Evolutionary conservation across 2,888 invertebrate genomes (phyloP).

Genomic region (Dasypolia templi): DNA sequence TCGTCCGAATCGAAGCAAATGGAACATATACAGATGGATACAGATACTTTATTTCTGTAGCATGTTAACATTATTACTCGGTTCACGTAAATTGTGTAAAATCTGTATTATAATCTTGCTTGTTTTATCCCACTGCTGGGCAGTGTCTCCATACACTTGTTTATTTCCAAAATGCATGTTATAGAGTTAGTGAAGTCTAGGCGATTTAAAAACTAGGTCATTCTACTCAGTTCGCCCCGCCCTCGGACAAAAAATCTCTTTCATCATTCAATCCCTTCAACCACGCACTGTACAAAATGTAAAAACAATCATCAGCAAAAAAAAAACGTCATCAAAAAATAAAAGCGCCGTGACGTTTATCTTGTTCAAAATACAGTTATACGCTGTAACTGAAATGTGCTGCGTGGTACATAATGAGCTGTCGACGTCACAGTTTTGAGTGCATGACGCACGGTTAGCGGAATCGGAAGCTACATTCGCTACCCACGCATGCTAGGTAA

Average conservation of each 20-base stretch:
- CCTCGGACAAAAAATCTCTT: neutral
- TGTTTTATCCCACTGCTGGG: neutral
- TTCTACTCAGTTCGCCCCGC: neutral
- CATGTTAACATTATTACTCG: neutral
- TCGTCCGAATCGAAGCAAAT: conserved; percentile 15
- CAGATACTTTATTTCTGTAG: conserved; percentile 5
- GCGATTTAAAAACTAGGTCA: neutral
- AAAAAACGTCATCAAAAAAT: conserved; percentile 17
- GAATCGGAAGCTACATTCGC: conserved; percentile 77
- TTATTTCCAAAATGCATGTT: neutral
- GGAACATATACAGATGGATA: conserved; percentile 18
- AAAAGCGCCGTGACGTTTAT: conserved; percentile 45
- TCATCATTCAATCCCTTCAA: neutral
- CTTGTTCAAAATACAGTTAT: conserved; percentile 43
- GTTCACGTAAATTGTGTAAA: neutral
- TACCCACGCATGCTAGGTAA: conserved; percentile 74
- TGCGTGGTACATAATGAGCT: conserved; percentile 64
- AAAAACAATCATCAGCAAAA: conserved; percentile 8
- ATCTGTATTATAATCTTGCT: neutral
- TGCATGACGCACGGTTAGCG: conserved; percentile 80
- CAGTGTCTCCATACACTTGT: neutral
- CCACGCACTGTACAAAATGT: neutral
- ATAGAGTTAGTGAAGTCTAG: neutral
- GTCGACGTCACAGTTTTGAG: conserved; percentile 74
- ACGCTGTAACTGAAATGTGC: conserved; percentile 62